Percentiles rank a stretch among this genome's conserved stretches.
phyloP scores from a whole-genome alignment of 2,113 vertebrate genomes.

The Euleptes europaea region DNA sequence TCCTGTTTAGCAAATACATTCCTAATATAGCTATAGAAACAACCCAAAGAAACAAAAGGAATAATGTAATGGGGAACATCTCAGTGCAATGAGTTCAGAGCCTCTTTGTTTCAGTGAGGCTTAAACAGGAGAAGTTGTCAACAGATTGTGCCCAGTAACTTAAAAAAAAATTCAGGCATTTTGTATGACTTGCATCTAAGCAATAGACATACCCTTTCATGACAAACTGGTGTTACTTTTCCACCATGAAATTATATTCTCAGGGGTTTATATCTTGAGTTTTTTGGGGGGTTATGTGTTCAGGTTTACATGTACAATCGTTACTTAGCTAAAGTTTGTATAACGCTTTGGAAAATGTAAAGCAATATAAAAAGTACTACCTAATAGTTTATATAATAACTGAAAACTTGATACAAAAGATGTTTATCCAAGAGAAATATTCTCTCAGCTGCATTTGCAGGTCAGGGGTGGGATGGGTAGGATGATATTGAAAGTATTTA shows the following conservation, averaged over 20 bases:
- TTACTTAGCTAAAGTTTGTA: slow-evolving; percentile 41
- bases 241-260: slow-evolving; percentile 62
- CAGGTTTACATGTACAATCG: slow-evolving; percentile 56
- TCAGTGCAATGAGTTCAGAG: not conserved
- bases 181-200: slow-evolving; percentile 41
- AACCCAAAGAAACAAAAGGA: slow-evolving; percentile 41
- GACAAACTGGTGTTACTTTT: slow-evolving; percentile 51
- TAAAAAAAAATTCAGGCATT: slow-evolving; percentile 52
- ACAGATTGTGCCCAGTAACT: not conserved
- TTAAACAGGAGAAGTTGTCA: not conserved
- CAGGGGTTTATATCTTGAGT: slow-evolving; percentile 62
- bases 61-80: not conserved
- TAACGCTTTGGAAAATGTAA: slow-evolving; percentile 51
- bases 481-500: slow-evolving; percentile 44
- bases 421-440: slow-evolving; percentile 38
- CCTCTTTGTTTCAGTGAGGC: not conserved
- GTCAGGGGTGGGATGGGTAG: not conserved
- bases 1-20: slow-evolving; percentile 56
- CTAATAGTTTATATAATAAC: slow-evolving; percentile 8
- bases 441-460: not conserved
- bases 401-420: slow-evolving; percentile 1
- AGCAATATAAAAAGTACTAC: slow-evolving; percentile 32
- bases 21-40: slow-evolving; percentile 52
- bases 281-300: slow-evolving; percentile 26
- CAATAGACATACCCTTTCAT: slow-evolving; percentile 34